Conservation (phyloP, 92 coral and sea anemone genomes). For the Parazoanthus atlanticus region DNA sequence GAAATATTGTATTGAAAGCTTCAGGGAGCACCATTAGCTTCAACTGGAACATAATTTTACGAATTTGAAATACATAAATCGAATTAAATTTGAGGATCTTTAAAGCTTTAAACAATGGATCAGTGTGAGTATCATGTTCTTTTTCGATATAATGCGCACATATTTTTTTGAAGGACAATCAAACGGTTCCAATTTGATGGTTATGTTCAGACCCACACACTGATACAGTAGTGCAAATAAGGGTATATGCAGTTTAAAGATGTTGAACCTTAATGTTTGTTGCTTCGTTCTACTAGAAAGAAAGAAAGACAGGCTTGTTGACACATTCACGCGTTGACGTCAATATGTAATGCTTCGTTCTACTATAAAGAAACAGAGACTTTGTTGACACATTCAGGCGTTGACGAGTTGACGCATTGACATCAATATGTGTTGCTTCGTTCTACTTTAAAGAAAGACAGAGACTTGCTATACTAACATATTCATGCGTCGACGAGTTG, state of each 20-base stretch:
- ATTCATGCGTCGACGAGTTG: too few species aligned
- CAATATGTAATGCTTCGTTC: too few species aligned
- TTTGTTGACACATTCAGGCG: too few species aligned
- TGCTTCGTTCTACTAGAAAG: too few species aligned
- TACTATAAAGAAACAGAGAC: too few species aligned
- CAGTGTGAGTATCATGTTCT: slow-evolving; percentile 38
- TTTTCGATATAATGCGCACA: slow-evolving; percentile 22
- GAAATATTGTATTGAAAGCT: neutral
- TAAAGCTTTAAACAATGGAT: slow-evolving; percentile 30
- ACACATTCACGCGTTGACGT: too few species aligned
- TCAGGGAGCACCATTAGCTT: slow-evolving; percentile 6
- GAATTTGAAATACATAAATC: slow-evolving; percentile 2
- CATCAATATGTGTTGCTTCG: too few species aligned
- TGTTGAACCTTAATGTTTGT: neutral
- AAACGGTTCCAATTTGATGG: slow-evolving; percentile 24
- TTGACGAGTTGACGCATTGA: too few species aligned
- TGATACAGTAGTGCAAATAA: slow-evolving; percentile 24
- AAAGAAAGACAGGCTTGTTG: too few species aligned
- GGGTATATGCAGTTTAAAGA: slow-evolving; percentile 13
- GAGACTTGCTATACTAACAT: too few species aligned
- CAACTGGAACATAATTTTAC: neutral
- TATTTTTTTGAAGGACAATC: neutral
- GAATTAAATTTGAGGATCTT: slow-evolving; percentile 5
- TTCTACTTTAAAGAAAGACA: too few species aligned
- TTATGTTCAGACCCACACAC: slow-evolving; percentile 30